Evolutionary conservation across 2,888 invertebrate species (phyloP), one percentile per base, ranked within the genome.

Genomic region (Aporophyla lueneburgensis): DNA sequence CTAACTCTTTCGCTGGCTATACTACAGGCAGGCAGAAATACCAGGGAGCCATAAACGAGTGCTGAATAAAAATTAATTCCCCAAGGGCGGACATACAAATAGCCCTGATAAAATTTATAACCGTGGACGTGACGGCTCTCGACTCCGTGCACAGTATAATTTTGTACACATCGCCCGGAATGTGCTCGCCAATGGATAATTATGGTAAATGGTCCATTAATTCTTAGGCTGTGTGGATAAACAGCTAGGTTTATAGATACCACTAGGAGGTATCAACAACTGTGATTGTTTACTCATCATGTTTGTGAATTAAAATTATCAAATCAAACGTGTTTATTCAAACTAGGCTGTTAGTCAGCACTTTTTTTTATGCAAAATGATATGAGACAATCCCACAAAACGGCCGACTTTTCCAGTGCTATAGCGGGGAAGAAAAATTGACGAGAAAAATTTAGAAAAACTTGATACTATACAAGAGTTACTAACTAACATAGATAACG

Each of bases 151-250:
- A 87, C 90, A 89, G 90, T 92, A 91, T 92, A 92, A 93, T 93
- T 92, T 92, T 90, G 91, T 91, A 89, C 86, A 90, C 87, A 89
- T 88, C 86, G 89, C 86, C 81, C 84, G 89, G 88, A 93, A 93
- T 92, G 91, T 90, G 91, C 81, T 84, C 80, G 56, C 90, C 90
- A 93, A 93, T 91, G 91, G 92, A 91, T 93, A 93, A 93, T 94
- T 93, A 93, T 89, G 90, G 92, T 89, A 89, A 92, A 91, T 88
- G 90, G 87, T 88, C 87, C 90, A 92, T 93, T 93, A 67, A 92
- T 89, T 91, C 90, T 87, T 85, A 83, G 83, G 76, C 82, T 80
- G 81, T 74, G 82, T 80, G 76, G 76, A 69, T 46, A 58, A 46
- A 66, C 54, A 56, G 72, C 63, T 66, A 83, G 56, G 21, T 74